These are phyloP conservation scores for Cyprinodon tularosa DNA, from an alignment of 2,113 vertebrate species.

Conservation along the genomic window DNA sequence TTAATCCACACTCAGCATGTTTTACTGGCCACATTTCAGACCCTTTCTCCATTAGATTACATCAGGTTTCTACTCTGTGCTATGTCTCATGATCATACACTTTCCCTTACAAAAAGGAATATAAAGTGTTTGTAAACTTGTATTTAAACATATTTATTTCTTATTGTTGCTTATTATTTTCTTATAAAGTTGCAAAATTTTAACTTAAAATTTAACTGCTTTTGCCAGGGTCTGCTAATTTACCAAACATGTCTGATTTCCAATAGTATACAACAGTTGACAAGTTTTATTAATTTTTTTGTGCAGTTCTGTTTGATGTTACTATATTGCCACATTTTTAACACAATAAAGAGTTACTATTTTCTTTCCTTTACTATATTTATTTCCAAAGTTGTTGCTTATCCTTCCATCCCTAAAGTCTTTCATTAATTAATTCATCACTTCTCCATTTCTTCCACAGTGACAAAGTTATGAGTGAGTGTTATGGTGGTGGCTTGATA, in stretches of 20 bases:
- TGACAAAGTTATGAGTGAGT: slow-evolving; percentile 56
- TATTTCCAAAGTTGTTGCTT: slow-evolving; percentile 11
- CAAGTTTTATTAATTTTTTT: background rate
- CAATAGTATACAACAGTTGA: too few relatives aligned
- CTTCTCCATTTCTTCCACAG: slow-evolving; percentile 3
- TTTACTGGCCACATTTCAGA: slow-evolving; percentile 15
- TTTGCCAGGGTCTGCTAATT: background rate
- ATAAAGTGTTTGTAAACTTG: background rate
- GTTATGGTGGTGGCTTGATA: slow-evolving; percentile 63
- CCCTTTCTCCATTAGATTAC: slow-evolving; percentile 1
- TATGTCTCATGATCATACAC: slow-evolving; percentile 3
- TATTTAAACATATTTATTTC: background rate
- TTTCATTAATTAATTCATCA: slow-evolving; percentile 55
- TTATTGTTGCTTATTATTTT: background rate
- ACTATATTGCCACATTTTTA: background rate
- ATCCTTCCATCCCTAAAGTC: slow-evolving; percentile 41
- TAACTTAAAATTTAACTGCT: background rate
- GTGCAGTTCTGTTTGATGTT: background rate
- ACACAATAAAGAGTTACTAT: background rate
- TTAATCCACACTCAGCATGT: background rate
- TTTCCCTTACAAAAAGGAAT: background rate
- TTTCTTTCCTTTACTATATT: background rate
- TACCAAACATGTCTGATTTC: background rate
- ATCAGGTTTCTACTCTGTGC: slow-evolving; percentile 1
- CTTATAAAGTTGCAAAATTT: background rate